Evolutionary conservation across 2,113 vertebrate species (phyloP), one percentile per base, ranked within the genome.

Genomic region (Cepphus grylle): DNA sequence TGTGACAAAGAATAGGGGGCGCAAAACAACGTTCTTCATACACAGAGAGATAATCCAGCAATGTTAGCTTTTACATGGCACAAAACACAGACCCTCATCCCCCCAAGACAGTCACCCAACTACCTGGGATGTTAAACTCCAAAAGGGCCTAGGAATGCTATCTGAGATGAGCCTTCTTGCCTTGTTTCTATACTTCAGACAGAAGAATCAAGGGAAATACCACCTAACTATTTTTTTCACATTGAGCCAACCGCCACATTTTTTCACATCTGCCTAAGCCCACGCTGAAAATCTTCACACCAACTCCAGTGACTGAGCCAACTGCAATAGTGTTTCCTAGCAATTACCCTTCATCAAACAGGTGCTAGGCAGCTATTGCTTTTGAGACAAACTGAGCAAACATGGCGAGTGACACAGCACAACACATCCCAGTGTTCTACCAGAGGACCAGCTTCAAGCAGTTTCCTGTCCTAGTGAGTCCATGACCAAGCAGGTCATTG

Each of bases 381-480:
- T 81, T 79, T 43, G 42, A 56, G 52, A 81, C 30, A 73, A 86
- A 58, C 63, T 29, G 34, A 49, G 25, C 62, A 59, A 80, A 61
- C 0, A 0, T 5, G 10, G 14, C 32, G 21, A 40, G 11, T 29
- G 50, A 59, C 56, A n/a, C 0, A 0, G 38, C 32, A 3, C 8
- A 59, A 52, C 50, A 26, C 14, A 67, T 3, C 30, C 43, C 30
- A 42, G 32, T 1, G 15, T 43, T 74, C 36, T 11, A n/a, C 4
- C 73, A 70, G n/a, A 88, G 61, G 58, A 58, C 4, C 47, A 43
- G 43, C 65, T 76, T 18, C 36, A 30, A 32, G 86, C 21, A 25
- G 34, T 36, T 72, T 23, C 43, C 50, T 66, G 30, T 22, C 12
- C 81, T 26, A 16, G 25, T 2, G 34, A 40, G 49, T 18, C 36